Conservation (phyloP, 2,113 vertebrate genomes). For the Labeo rohita region DNA sequence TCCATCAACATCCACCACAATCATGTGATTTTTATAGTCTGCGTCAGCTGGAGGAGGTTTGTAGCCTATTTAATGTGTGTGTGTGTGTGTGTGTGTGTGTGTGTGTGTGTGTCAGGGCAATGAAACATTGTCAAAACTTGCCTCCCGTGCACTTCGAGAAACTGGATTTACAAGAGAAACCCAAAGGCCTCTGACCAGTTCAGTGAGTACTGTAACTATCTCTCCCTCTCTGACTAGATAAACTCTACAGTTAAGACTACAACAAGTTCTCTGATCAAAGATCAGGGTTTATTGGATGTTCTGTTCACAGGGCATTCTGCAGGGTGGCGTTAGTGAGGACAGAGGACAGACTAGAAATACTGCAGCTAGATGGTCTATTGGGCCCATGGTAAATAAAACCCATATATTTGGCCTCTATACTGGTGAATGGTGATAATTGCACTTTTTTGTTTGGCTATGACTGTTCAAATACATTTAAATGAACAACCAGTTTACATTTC, state of each 20-base stretch:
- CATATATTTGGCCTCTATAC: not conserved
- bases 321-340: not conserved
- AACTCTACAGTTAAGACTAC: not conserved
- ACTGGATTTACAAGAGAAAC: conserved; percentile 63
- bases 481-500: not conserved
- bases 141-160: conserved; percentile 48
- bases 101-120: conserved; percentile 48
- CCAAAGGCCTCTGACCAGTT: conserved; percentile 42
- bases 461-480: not conserved
- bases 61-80: not conserved
- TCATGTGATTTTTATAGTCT: not conserved
- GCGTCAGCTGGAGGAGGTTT: not conserved
- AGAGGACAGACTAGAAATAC: not conserved
- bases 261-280: not conserved
- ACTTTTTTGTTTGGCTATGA: not conserved
- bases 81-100: conserved; percentile 36
- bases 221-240: not conserved
- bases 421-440: not conserved
- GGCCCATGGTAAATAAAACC: conserved; percentile 27
- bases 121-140: conserved; percentile 37
- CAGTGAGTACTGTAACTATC: conserved; percentile 57
- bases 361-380: not conserved
- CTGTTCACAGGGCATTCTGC: conserved; percentile 26
- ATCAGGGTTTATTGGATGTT: not conserved
- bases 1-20: not conserved